These are phyloP conservation scores for Stomorhina lunata DNA, from an alignment of 2,888 invertebrate genomes.

Conservation along the genomic window DNA sequence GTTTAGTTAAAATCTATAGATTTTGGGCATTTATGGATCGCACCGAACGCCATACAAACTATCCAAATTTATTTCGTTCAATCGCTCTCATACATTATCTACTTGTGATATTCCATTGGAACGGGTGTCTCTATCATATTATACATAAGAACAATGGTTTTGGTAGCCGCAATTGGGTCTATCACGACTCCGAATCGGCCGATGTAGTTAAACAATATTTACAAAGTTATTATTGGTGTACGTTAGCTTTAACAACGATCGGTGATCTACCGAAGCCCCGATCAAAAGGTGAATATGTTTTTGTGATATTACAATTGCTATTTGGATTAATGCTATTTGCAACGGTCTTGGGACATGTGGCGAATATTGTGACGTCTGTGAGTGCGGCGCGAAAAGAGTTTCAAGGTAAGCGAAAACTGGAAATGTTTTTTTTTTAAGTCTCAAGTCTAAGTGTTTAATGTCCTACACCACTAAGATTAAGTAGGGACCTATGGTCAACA, in stretches of 20 bases:
- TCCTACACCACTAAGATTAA: neutral
- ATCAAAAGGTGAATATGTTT: constrained; percentile 96
- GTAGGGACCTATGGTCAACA: too few species aligned
- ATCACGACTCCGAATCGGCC: constrained; percentile 90
- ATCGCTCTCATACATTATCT: constrained; percentile 96
- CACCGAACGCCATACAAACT: constrained; percentile 98
- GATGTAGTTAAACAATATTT: constrained; percentile 97
- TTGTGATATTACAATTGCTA: constrained; percentile 95
- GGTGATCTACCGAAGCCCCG: constrained; percentile 95
- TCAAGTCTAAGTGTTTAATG: neutral
- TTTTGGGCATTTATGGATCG: constrained; percentile 99
- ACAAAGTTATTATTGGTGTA: constrained; percentile 99
- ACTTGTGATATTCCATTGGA: constrained; percentile 99
- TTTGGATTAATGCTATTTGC: constrained; percentile 97
- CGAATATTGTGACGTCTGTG: constrained; percentile 98
- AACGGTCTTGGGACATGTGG: constrained; percentile 97
- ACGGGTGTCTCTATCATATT: constrained; percentile 98
- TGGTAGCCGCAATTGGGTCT: constrained; percentile 95
- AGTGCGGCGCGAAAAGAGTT: constrained; percentile 98
- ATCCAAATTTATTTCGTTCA: constrained; percentile 97
- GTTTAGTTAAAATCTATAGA: constrained; percentile 97
- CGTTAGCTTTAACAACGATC: constrained; percentile 96
- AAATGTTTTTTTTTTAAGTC: neutral
- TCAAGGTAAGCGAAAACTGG: constrained; percentile 87
- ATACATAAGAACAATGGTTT: constrained; percentile 97